Percentiles rank a stretch among this genome's conserved stretches.
phyloP scores from a whole-genome alignment of 2,797 vertebrate genomes.

The Tachyglossus aculeatus region DNA sequence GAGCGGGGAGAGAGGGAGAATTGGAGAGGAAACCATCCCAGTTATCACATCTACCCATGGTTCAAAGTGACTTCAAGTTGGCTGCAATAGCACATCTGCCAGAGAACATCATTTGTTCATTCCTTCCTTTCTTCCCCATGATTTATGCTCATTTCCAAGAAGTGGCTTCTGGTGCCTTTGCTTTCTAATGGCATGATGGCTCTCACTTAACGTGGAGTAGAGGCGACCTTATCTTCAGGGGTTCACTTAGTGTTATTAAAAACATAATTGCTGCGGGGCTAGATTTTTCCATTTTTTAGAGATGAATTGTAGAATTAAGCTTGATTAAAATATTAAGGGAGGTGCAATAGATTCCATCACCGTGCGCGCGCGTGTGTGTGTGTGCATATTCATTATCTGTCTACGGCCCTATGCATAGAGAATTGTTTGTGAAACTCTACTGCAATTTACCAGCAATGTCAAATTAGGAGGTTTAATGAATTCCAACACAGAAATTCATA shows the following conservation, averaged over 20 bases:
- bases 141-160: no score
- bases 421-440: conserved; percentile 50
- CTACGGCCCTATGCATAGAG: conserved; percentile 30
- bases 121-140: no score
- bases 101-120: no score
- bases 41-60: no score
- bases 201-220: no score
- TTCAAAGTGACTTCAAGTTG: no score
- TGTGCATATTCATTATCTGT: conserved; percentile 36
- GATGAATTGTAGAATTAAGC: conserved; percentile 54
- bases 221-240: no score
- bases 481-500: conserved; percentile 75
- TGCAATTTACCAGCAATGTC: conserved; percentile 65
- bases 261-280: conserved; percentile 36
- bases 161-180: no score
- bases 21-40: no score
- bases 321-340: conserved; percentile 62
- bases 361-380: neutral
- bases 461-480: conserved; percentile 73
- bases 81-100: no score
- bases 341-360: conserved; percentile 58
- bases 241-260: conserved; percentile 44
- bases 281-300: conserved; percentile 12
- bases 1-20: no score
- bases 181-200: no score